Evolutionary conservation across 2,797 vertebrate genomes (phyloP), one percentile per base, ranked within the genome.

Genomic region (Gobionotothen gibberifrons): DNA sequence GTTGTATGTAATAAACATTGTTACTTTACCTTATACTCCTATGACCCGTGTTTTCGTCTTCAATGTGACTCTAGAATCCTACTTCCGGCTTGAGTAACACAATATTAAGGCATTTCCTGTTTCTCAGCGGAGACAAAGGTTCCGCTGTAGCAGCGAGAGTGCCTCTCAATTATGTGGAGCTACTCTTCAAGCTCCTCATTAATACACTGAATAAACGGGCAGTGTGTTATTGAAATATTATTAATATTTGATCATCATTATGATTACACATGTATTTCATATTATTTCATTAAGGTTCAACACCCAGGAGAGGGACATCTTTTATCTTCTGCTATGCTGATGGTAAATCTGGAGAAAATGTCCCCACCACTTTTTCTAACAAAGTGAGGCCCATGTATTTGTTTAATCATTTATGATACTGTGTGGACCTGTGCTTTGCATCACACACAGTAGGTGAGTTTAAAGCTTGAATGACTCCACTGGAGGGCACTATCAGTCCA

Each of bases 21-120:
- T 21, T 36, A 58, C 0, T 0, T 66, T 82, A 91, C 87, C 85
- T 66, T 2, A 9, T 58, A 10, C 17, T 48, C 5, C 8, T 15
- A 43, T 83, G 76, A 88, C 74, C 78, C 40, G 63, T 12, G 0
- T 19, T 26, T 19, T 39, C 0, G 16, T 40, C 40, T 58, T 90
- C 91, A 93, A 92, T 93, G 92, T 91, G 91, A 93, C 90, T 90
- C 54, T 52, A 49, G n/a, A 17, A 57, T 1, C 8, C 3, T 3
- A 64, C 26, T 70, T 90, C 89, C 87, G 82, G 39, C 0, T 0
- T 1, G 78, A 78, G 72, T 29, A 0, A 44, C 79, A 42, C 17
- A 9, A 9, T 64, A 22, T 0, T 1, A 11, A 0, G 0, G 0
- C 47, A 0, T 9, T 82, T 90, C 89, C 89, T 40, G 82, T 87